phyloP scores from a whole-genome alignment of 2,888 invertebrate species.

The Thumatha senex region DNA sequence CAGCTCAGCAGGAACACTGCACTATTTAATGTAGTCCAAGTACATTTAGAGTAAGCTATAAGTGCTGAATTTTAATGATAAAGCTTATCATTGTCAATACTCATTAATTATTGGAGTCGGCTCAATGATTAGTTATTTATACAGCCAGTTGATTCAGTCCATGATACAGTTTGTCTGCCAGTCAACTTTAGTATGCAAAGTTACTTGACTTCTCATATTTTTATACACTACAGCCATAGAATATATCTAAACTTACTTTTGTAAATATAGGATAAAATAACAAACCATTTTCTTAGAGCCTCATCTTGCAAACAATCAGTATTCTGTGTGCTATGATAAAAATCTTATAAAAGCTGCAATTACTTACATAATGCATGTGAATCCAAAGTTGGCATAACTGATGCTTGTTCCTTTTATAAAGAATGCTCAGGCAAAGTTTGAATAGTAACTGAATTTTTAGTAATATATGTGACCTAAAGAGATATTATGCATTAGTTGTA shows the following conservation, averaged over 20 bases:
- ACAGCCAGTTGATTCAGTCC: constrained; percentile 40
- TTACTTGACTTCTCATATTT: constrained; percentile 48
- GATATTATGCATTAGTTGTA: too few relatives aligned
- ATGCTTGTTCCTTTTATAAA: too few relatives aligned
- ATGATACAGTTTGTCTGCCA: constrained; percentile 53
- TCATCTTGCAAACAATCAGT: constrained; percentile 47
- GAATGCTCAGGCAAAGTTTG: background rate
- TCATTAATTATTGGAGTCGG: constrained; percentile 63
- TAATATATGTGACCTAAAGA: background rate
- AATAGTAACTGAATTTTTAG: background rate
- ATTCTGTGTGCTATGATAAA: constrained; percentile 23
- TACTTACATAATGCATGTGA: constrained; percentile 31
- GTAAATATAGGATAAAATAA: constrained; percentile 65
- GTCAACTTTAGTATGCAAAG: constrained; percentile 38
- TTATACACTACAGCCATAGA: constrained; percentile 58
- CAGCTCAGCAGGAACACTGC: constrained; percentile 34
- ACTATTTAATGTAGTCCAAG: constrained; percentile 50
- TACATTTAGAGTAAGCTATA: constrained; percentile 70
- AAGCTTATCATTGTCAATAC: constrained; percentile 75
- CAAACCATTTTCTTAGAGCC: constrained; percentile 32
- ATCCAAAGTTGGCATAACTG: constrained; percentile 16
- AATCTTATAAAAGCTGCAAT: constrained; percentile 18
- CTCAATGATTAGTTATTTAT: constrained; percentile 57
- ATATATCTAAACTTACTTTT: constrained; percentile 51
- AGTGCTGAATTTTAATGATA: constrained; percentile 65